Evolutionary conservation across 30 jellyfish, hydroid and myxozoan genomes (phyloP).

Genomic region (Mastigias papua): DNA sequence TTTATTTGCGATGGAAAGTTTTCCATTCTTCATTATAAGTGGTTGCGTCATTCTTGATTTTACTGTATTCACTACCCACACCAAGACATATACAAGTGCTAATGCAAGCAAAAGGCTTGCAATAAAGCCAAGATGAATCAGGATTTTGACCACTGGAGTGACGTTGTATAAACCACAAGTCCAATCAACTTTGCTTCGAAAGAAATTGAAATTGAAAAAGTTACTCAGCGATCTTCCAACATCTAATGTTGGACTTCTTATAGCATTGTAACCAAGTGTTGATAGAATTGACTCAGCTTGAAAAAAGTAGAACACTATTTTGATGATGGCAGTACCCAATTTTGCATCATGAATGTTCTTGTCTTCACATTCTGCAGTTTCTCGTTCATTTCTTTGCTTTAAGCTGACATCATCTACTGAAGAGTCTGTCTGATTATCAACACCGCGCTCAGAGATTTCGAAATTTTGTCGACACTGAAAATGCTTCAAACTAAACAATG

Average conservation of each 20-base stretch:
- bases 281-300: slow-evolving; percentile 12
- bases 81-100: not conserved
- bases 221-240: not conserved
- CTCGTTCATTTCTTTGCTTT: not conserved
- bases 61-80: too few relatives aligned
- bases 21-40: not conserved
- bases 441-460: not conserved
- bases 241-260: not conserved
- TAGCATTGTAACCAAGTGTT: not conserved
- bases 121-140: not conserved
- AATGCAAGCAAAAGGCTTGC: not conserved
- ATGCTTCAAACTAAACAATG: not conserved
- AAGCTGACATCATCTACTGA: not conserved
- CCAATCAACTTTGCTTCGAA: not conserved
- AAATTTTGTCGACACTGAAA: not conserved
- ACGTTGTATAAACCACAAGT: slow-evolving; percentile 5
- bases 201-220: slow-evolving; percentile 15
- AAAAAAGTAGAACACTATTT: slow-evolving; percentile 17
- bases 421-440: not conserved
- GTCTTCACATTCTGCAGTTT: not conserved
- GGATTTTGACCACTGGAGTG: slow-evolving; percentile 11
- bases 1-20: not conserved
- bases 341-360: not conserved
- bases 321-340: not conserved
- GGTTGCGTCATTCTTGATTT: not conserved